Base-by-base conservation (phyloP, 2,797 vertebrate species). In the Nyctalus aviator region DNA sequence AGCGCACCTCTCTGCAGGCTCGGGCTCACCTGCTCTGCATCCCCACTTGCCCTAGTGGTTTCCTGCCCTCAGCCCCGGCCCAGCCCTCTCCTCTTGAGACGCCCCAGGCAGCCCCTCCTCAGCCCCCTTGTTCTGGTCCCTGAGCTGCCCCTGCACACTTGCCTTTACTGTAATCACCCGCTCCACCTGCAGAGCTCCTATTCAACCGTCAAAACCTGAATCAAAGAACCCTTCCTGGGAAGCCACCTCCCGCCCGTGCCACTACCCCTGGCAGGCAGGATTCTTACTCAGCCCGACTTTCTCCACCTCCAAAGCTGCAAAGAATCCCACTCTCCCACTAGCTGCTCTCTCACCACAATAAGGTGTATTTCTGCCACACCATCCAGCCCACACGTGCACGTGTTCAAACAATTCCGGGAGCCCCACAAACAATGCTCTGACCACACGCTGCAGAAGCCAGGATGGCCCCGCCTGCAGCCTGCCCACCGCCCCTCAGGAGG, bases 261-360 rank as follows among this genome's bases (percentile, higher is more conserved):
- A 3, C 44, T 1, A 3, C 57, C 20, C 35, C n/a, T 10, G 35
- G 25, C 5, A 2, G 25, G 41, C 15, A 13, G 30, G 1, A 8
- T 27, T 25, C 69, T 17, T 35, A 46, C 17, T 62, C 14, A 15
- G 2, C 35, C 10, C 12, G 32, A 0, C 53, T 35, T 17, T 20
- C 11, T 15, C 17, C 44, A 10, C 5, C 44, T 32, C 25, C 6
- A 1, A 50, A 50, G 59, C 53, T 10, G 14, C 71, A 6, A 5
- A 3, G 20, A 62, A 13, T 14, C 50, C 0, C 0, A 2, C 25
- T 46, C 25, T 37, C 25, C 37, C 53, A 1, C 20, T 4, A 2
- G 64, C 72, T 55, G 77, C 35, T 32, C 37, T 9, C 79, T 32
- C 15, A 5, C 35, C 18, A n/a, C 18, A 1, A 14, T 41, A 21